These are phyloP conservation scores for Promerops cafer DNA, from an alignment of 2,113 vertebrate species.

Conservation along the genomic window DNA sequence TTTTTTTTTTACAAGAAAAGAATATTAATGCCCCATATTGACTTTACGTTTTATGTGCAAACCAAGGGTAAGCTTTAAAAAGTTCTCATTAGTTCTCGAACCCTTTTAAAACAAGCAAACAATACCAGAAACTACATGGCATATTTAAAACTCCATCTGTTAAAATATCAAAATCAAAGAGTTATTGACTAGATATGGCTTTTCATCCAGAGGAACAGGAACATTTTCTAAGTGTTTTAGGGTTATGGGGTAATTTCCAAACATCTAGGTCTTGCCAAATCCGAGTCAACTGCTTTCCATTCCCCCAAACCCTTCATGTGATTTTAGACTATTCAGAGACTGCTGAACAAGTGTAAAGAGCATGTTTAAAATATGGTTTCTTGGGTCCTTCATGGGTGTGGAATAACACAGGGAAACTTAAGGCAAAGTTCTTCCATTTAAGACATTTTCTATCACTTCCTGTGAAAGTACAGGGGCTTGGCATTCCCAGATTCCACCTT, in stretches of 20 bases:
- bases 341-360: slow-evolving; percentile 58
- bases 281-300: slow-evolving; percentile 39
- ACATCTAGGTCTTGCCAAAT: slow-evolving; percentile 59
- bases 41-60: slow-evolving; percentile 91
- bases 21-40: slow-evolving; percentile 89
- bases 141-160: slow-evolving; percentile 82
- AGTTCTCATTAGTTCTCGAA: slow-evolving; percentile 80
- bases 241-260: slow-evolving; percentile 65
- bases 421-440: slow-evolving; percentile 80
- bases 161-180: slow-evolving; percentile 86
- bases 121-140: slow-evolving; percentile 80
- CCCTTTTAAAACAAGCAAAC: slow-evolving; percentile 81
- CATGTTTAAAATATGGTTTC: slow-evolving; percentile 68
- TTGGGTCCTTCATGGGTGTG: slow-evolving; percentile 71
- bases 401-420: slow-evolving; percentile 79
- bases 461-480: slow-evolving; percentile 97
- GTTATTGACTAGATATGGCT: slow-evolving; percentile 98
- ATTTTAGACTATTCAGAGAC: slow-evolving; percentile 66
- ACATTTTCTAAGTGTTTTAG: slow-evolving; percentile 78
- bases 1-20: slow-evolving; percentile 81
- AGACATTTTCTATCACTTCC: slow-evolving; percentile 85
- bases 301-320: slow-evolving; percentile 62
- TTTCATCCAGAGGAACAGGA: slow-evolving; percentile 93
- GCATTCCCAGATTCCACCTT: slow-evolving; percentile 98
- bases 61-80: slow-evolving; percentile 89